Evolutionary conservation across 2,888 invertebrate genomes (phyloP).

Genomic region (Amiota communis): DNA sequence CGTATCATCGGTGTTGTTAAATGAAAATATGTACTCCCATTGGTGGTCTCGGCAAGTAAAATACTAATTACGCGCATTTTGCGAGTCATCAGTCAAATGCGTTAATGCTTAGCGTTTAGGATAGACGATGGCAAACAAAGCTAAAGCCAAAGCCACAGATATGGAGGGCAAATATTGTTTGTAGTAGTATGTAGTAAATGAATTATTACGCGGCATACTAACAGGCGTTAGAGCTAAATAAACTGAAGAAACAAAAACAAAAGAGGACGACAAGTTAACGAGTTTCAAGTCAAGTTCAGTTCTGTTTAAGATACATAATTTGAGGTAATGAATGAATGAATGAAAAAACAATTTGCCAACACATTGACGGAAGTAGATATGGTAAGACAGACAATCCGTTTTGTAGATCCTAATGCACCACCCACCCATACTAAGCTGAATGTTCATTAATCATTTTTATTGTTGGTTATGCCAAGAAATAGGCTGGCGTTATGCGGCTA

Average conservation of each 20-base stretch:
- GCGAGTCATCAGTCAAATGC: constrained; percentile 66
- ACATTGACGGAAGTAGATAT: too few relatives aligned
- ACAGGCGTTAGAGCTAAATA: constrained; percentile 50
- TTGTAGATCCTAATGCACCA: too few relatives aligned
- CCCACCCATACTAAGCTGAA: constrained; percentile 35
- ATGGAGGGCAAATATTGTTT: too few relatives aligned
- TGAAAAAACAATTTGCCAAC: too few relatives aligned
- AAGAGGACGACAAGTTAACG: too few relatives aligned
- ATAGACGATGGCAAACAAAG: neutral
- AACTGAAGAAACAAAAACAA: constrained; percentile 55
- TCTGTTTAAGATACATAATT: too few relatives aligned
- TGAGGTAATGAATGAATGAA: too few relatives aligned
- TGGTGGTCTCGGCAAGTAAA: constrained; percentile 67
- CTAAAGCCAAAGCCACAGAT: constrained; percentile 43
- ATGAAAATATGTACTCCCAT: constrained; percentile 51
- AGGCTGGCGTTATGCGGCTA: constrained; percentile 64
- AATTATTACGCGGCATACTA: constrained; percentile 66
- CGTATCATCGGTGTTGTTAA: constrained; percentile 46
- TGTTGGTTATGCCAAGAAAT: constrained; percentile 56
- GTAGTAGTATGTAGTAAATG: constrained; percentile 61
- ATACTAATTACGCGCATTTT: constrained; percentile 67
- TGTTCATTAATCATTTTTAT: constrained; percentile 67
- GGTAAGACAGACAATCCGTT: too few relatives aligned
- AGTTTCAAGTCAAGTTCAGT: too few relatives aligned
- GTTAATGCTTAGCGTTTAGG: constrained; percentile 25